A percentile compares a stretch with the other conserved stretches of the same genome.
Evolutionary conservation across 2,888 invertebrate species (phyloP).

Genomic region (Drosophila yooni): DNA sequence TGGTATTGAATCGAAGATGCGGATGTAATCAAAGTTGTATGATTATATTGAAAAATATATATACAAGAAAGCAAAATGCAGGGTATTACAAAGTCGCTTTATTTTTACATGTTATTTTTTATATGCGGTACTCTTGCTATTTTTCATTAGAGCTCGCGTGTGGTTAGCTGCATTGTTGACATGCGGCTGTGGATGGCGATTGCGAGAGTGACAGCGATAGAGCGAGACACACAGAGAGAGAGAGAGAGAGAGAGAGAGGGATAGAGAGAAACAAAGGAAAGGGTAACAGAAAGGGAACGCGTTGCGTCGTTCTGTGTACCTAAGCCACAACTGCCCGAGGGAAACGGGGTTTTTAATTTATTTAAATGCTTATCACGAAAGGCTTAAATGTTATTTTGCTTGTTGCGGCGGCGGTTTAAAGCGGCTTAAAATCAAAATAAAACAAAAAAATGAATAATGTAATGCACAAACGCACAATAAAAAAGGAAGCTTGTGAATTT

Average conservation of each 20-base stretch:
- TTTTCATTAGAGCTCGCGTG: slow-evolving; percentile 73
- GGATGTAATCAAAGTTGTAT: neutral
- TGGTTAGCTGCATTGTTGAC: slow-evolving; percentile 69
- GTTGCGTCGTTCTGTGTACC: slow-evolving; percentile 29
- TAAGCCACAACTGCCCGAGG: slow-evolving; percentile 45
- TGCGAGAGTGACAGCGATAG: neutral
- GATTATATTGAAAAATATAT: neutral
- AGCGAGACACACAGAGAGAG: neutral
- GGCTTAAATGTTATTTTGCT: slow-evolving; percentile 80
- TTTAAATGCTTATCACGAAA: slow-evolving; percentile 82
- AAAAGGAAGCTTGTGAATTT: slow-evolving; percentile 3
- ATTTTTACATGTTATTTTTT: slow-evolving; percentile 15
- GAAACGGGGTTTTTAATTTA: slow-evolving; percentile 75
- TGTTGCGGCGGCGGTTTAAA: slow-evolving; percentile 77
- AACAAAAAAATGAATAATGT: slow-evolving; percentile 28
- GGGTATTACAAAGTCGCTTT: slow-evolving; percentile 16
- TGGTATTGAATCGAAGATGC: neutral
- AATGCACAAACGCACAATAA: slow-evolving; percentile 43
- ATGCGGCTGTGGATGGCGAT: slow-evolving; percentile 29
- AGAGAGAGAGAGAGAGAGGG: neutral
- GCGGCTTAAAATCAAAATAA: slow-evolving; percentile 66
- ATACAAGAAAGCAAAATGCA: neutral
- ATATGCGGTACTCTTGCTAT: slow-evolving; percentile 64
- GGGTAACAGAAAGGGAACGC: slow-evolving; percentile 16
- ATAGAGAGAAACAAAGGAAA: neutral